Conservation (phyloP, 2,888 invertebrate species). For the Hoplodrina blanda region DNA sequence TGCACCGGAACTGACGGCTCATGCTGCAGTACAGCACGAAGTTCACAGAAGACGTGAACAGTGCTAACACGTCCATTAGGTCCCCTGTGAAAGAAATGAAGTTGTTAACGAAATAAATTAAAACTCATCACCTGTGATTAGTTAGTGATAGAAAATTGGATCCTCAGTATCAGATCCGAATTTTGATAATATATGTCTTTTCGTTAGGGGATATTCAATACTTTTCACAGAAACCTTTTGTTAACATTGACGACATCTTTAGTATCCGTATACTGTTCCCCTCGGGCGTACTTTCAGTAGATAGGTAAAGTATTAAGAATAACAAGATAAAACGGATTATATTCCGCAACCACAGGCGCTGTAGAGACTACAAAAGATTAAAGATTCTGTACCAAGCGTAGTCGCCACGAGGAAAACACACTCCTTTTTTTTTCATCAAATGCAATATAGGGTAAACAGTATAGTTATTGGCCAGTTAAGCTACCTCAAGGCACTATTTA, state of each 20-base stretch:
- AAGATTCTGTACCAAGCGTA: background rate
- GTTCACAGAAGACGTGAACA: conserved; percentile 97
- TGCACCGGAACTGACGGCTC: conserved; percentile 97
- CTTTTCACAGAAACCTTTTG: background rate
- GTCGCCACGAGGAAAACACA: background rate
- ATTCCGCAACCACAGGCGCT: background rate
- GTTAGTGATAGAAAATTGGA: too few species aligned
- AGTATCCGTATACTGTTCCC: background rate
- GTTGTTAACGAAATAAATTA: background rate
- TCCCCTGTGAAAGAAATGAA: conserved; percentile 90
- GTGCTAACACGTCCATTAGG: conserved; percentile 96
- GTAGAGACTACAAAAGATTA: conserved; percentile 8
- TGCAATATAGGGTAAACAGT: background rate
- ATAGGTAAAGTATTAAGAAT: conserved; percentile 2
- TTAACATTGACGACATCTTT: background rate
- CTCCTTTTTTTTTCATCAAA: background rate
- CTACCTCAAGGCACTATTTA: too few species aligned
- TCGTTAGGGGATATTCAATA: background rate
- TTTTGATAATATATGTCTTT: too few species aligned
- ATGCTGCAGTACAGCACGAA: conserved; percentile 97
- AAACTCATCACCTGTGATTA: too few species aligned
- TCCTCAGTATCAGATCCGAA: too few species aligned
- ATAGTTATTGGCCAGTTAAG: too few species aligned
- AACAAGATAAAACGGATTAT: conserved; percentile 20
- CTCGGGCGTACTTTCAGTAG: background rate